These are phyloP conservation scores for Paramisgurnus dabryanus DNA, from an alignment of 2,113 vertebrate genomes.

Conservation along the genomic window DNA sequence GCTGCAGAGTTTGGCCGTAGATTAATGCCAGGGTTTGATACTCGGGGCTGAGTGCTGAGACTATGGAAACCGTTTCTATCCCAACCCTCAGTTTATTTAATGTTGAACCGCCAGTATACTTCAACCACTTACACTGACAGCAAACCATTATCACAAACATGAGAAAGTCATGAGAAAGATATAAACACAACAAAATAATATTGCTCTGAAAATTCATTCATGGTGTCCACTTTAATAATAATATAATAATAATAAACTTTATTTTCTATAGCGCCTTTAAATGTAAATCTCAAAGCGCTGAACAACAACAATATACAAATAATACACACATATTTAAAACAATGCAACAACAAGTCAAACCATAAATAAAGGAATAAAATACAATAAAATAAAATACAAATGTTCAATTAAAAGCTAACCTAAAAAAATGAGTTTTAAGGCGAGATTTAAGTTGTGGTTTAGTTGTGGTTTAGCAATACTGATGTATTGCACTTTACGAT, in stretches of 20 bases:
- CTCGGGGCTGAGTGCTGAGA: conserved; percentile 44
- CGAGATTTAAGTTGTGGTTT: too few species aligned
- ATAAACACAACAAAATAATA: background rate
- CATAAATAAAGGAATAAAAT: too few species aligned
- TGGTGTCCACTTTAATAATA: background rate
- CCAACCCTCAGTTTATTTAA: conserved; percentile 44
- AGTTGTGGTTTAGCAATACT: background rate
- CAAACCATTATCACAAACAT: background rate
- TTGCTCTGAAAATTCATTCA: background rate
- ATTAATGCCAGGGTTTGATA: conserved; percentile 58
- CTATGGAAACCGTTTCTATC: conserved; percentile 54
- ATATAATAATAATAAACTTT: too few species aligned
- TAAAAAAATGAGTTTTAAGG: too few species aligned
- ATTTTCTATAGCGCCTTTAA: too few species aligned
- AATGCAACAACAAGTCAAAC: too few species aligned
- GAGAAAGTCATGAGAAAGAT: conserved; percentile 1
- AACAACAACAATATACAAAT: too few species aligned
- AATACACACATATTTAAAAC: too few species aligned
- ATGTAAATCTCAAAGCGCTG: too few species aligned
- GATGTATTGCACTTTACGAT: background rate
- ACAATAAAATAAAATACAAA: too few species aligned
- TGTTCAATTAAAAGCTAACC: too few species aligned
- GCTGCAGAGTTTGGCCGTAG: conserved; percentile 36
- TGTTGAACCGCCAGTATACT: conserved; percentile 17
- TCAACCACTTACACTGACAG: conserved; percentile 24